Evolutionary conservation across 2,797 vertebrate species (phyloP).

Genomic region (Tokudaia tokunoshimensis): DNA sequence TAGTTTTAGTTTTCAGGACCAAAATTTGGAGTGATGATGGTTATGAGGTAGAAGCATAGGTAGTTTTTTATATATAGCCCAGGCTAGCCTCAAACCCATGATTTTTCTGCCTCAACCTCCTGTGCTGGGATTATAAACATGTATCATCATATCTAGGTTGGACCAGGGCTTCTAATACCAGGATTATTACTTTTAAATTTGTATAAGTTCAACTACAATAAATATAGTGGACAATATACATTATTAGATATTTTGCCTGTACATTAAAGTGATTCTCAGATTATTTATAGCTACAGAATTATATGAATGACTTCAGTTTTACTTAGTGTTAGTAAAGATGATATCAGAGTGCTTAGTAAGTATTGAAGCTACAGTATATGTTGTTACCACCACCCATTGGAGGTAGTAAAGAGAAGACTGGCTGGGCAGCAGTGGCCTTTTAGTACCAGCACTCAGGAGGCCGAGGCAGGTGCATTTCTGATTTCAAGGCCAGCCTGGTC

Average conservation of each 20-base stretch:
- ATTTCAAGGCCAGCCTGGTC: background rate
- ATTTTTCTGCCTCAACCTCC: background rate
- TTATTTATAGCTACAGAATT: conserved; percentile 30
- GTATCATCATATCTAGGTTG: background rate
- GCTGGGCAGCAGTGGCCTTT: background rate
- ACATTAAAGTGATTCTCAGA: conserved; percentile 35
- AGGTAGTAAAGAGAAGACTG: conserved; percentile 12
- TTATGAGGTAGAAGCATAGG: background rate
- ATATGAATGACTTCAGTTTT: conserved; percentile 44
- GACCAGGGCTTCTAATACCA: background rate
- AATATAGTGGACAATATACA: background rate
- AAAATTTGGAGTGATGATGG: background rate
- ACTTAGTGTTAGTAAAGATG: conserved; percentile 40
- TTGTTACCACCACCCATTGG: background rate
- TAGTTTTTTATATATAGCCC: background rate
- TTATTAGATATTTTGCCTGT: conserved; percentile 39
- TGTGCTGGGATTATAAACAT: background rate
- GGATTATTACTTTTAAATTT: conserved; percentile 22
- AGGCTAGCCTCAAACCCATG: background rate
- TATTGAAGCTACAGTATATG: background rate
- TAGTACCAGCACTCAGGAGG: background rate
- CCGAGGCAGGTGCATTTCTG: background rate
- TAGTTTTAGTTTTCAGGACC: background rate
- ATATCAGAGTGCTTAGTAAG: conserved; percentile 22
- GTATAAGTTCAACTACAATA: background rate